Percentiles rank a stretch among this genome's conserved stretches.
phyloP scores from a whole-genome alignment of 1,140 invertebrate genomes.

The Magallana angulata region DNA sequence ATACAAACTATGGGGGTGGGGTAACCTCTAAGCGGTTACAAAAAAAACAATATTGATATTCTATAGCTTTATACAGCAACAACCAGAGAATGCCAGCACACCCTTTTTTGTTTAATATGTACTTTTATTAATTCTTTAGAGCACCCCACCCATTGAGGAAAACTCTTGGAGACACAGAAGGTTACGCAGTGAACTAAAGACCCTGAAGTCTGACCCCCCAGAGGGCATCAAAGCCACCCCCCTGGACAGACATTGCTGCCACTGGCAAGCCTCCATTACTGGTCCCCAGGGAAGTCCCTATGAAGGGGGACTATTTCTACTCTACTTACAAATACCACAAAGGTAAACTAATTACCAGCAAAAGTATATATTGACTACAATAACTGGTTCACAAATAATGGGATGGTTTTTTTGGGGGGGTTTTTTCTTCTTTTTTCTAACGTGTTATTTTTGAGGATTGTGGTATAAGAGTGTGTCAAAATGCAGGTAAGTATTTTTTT shows the following conservation, averaged over 20 bases:
- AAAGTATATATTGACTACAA: no score
- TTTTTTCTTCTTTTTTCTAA: neutral
- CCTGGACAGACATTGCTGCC: constrained; percentile 84
- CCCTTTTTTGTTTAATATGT: no score
- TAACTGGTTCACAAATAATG: no score
- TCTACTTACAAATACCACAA: constrained; percentile 90
- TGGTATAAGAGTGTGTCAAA: no score
- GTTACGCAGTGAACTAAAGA: constrained; percentile 77
- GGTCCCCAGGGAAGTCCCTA: constrained; percentile 79
- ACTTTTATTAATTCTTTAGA: constrained; percentile 64
- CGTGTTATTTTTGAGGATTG: neutral
- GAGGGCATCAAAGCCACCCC: constrained; percentile 94
- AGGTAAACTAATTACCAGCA: constrained; percentile 78
- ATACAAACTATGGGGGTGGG: no score
- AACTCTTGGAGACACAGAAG: constrained; percentile 78
- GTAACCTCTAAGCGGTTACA: no score
- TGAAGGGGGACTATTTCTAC: constrained; percentile 83
- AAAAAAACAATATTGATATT: no score
- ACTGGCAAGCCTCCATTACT: constrained; percentile 79
- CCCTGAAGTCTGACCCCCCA: constrained; percentile 86
- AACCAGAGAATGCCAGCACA: no score
- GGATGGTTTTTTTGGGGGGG: no score
- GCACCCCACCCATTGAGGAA: constrained; percentile 77
- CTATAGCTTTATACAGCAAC: no score
- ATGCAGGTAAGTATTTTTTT: no score